Conservation (phyloP, 2,797 vertebrate genomes). For the Ataeniobius toweri region DNA sequence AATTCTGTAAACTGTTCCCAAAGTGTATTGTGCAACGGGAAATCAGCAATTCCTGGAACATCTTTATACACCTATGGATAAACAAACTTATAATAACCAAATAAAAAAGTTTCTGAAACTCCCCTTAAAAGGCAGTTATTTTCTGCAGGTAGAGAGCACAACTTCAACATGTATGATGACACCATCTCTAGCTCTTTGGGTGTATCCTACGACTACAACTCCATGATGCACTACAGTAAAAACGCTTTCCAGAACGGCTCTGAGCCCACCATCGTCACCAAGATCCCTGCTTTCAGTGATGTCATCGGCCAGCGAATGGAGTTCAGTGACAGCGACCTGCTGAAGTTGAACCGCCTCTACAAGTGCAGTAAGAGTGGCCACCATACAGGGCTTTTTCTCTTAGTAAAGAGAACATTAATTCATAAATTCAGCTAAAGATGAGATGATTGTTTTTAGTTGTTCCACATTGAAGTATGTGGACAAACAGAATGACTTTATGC, state of each 20-base stretch:
- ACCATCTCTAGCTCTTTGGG: conserved; percentile 83
- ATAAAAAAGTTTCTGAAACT: not conserved
- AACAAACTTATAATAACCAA: conserved; percentile 13
- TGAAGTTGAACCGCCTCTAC: conserved; percentile 88
- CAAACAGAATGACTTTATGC: not conserved
- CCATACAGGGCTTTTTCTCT: not conserved
- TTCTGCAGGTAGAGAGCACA: conserved; percentile 81
- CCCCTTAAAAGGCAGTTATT: not conserved
- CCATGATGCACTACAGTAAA: conserved; percentile 96
- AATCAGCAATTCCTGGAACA: not conserved
- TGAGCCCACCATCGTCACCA: conserved; percentile 90
- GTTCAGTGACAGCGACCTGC: conserved; percentile 91
- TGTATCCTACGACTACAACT: conserved; percentile 92
- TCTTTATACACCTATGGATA: not conserved
- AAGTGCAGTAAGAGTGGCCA: conserved; percentile 85
- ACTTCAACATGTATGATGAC: conserved; percentile 89
- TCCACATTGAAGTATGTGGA: not conserved
- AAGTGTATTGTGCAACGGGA: conserved; percentile 2
- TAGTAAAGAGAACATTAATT: too few relatives aligned
- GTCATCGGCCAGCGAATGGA: conserved; percentile 95
- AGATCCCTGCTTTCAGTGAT: conserved; percentile 86
- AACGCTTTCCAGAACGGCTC: conserved; percentile 84
- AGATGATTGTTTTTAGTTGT: not conserved
- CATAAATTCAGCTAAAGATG: not conserved
- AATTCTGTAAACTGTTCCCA: conserved; percentile 1